Conservation (phyloP, 2,113 vertebrate species). For the Leuciscus idus region DNA sequence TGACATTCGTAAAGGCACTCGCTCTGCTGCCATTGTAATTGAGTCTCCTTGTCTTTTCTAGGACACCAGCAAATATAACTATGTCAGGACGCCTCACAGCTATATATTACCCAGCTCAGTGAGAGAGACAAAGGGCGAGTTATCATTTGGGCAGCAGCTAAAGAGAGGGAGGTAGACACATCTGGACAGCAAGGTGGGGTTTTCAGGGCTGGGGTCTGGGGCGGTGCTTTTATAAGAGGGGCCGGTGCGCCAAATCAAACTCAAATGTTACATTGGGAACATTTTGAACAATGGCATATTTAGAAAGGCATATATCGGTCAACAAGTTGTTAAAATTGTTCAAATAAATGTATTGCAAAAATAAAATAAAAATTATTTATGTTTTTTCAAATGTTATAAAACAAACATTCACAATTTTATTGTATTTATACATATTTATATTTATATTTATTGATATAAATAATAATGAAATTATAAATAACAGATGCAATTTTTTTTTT, state of each 20-base stretch:
- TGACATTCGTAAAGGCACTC: conserved; percentile 79
- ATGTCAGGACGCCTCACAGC: conserved; percentile 85
- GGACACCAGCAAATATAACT: conserved; percentile 86
- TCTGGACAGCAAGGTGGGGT: conserved; percentile 56
- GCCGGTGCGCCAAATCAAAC: conserved; percentile 11
- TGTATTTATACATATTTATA: not conserved
- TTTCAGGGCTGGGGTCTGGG: not conserved
- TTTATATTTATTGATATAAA: not conserved
- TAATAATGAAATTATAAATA: not conserved
- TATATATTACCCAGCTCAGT: conserved; percentile 86
- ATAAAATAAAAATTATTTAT: no score
- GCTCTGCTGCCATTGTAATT: conserved; percentile 77
- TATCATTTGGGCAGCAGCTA: conserved; percentile 81
- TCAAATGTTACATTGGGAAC: conserved; percentile 16
- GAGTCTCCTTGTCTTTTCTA: conserved; percentile 89
- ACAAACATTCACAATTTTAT: not conserved
- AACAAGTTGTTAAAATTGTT: not conserved
- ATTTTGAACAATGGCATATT: not conserved
- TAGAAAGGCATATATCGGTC: not conserved
- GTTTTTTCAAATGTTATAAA: no score
- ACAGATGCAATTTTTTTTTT: not conserved
- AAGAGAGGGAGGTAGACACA: conserved; percentile 61
- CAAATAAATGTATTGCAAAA: not conserved
- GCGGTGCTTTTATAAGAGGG: conserved; percentile 17
- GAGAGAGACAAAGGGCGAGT: conserved; percentile 87